phyloP scores from a whole-genome alignment of 2,888 invertebrate species.

The Mythimna impura region DNA sequence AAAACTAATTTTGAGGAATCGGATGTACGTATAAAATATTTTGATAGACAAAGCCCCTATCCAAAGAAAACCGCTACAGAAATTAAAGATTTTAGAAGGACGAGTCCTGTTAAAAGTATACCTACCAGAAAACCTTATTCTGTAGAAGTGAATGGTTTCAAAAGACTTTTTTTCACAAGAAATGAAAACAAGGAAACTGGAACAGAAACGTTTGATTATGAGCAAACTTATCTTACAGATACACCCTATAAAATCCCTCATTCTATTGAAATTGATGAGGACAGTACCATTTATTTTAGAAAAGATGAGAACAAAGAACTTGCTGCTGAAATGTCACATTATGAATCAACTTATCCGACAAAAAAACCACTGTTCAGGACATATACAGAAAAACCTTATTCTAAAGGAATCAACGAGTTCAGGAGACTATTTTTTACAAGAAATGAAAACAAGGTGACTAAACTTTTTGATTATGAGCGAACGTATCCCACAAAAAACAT shows the following conservation, averaged over 20 bases:
- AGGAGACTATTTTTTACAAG: neutral
- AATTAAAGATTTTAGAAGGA: neutral
- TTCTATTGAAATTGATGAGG: neutral
- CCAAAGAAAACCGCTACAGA: neutral
- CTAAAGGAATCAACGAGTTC: conserved; percentile 2
- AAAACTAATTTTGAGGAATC: neutral
- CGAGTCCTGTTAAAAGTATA: neutral
- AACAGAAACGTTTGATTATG: neutral
- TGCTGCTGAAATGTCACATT: neutral
- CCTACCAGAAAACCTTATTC: neutral
- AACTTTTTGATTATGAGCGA: neutral
- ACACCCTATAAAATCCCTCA: neutral
- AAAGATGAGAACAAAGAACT: neutral
- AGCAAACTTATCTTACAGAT: neutral
- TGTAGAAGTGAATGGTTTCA: neutral
- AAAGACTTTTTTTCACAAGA: neutral
- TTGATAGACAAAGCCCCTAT: neutral
- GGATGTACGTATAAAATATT: neutral
- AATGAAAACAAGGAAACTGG: neutral
- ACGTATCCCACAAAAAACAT: neutral
- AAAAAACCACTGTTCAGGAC: neutral
- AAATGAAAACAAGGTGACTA: neutral
- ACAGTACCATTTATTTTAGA: neutral
- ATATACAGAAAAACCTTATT: neutral
- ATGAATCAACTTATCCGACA: neutral